Percentiles rank a stretch among this genome's conserved stretches.
phyloP scores from a whole-genome alignment of 2,888 invertebrate genomes.

The Leucania comma region DNA sequence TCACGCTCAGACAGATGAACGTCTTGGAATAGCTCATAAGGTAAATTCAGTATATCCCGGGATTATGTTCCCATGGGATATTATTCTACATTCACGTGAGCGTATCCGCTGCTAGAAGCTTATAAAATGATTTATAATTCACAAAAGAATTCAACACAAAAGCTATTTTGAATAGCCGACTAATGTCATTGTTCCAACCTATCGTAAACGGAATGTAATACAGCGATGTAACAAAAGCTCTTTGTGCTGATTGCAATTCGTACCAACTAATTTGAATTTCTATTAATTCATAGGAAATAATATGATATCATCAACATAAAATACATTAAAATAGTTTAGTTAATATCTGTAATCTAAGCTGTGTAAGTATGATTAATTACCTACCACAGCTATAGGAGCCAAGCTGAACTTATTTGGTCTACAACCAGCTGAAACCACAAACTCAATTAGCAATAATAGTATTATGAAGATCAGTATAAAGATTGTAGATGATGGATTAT shows the following conservation, averaged over 20 bases:
- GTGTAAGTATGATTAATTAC: no score
- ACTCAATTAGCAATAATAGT: no score
- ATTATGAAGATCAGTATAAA: neutral
- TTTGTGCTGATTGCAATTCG: slow-evolving; percentile 18
- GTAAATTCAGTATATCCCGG: no score
- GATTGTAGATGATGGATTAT: neutral
- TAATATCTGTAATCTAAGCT: no score
- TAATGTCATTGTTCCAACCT: slow-evolving; percentile 38
- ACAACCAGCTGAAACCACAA: no score
- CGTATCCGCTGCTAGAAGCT: no score
- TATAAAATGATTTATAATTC: neutral
- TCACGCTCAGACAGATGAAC: no score
- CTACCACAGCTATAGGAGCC: no score
- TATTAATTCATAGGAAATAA: neutral
- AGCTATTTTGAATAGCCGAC: slow-evolving; percentile 9
- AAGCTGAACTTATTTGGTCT: no score
- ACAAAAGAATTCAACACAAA: slow-evolving; percentile 18
- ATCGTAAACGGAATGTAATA: slow-evolving; percentile 25
- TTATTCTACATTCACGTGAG: no score
- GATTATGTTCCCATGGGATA: no score
- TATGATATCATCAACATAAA: neutral
- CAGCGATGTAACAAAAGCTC: slow-evolving; percentile 15
- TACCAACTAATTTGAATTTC: neutral
- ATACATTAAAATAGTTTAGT: neutral
- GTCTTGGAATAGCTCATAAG: no score